These are phyloP conservation scores for Drosophila saltans DNA, from an alignment of 1,140 invertebrate species.

Conservation along the genomic window DNA sequence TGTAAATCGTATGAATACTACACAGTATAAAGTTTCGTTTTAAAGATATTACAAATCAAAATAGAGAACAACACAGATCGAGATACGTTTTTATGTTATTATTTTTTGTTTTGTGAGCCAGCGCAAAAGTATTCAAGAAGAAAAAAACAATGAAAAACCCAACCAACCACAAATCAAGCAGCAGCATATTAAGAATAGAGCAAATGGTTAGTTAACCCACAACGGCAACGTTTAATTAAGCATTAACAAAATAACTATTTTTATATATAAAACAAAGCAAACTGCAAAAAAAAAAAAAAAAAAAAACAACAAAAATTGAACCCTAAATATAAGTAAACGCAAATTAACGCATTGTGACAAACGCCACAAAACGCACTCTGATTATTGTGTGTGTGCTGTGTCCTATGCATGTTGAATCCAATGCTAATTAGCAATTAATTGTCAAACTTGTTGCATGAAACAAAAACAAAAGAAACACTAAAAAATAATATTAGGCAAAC, in stretches of 20 bases:
- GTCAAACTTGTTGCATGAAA: constrained; percentile 50
- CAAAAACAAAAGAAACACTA: constrained; percentile 13
- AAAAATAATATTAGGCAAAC: constrained; percentile 18
- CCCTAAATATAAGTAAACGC: constrained; percentile 62
- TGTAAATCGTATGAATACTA: no score
- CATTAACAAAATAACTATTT: constrained; percentile 74
- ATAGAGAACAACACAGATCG: not conserved
- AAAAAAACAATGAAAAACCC: not conserved
- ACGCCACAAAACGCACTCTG: constrained; percentile 12
- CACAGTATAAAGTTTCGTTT: not conserved
- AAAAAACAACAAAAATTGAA: constrained; percentile 27
- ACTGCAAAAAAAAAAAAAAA: constrained; percentile 12
- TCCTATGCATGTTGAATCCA: constrained; percentile 21
- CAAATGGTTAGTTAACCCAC: constrained; percentile 49
- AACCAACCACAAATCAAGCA: constrained; percentile 33
- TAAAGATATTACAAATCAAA: not conserved
- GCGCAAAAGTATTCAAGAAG: constrained; percentile 59
- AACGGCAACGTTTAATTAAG: constrained; percentile 82
- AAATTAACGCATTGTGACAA: constrained; percentile 50
- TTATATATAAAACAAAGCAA: constrained; percentile 70
- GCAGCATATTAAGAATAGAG: constrained; percentile 52
- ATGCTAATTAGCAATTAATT: constrained; percentile 61
- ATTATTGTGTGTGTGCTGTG: not conserved
- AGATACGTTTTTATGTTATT: constrained; percentile 29
- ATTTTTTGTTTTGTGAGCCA: constrained; percentile 27